phyloP scores from a whole-genome alignment of 2,888 invertebrate species.

The Baccha elongata region DNA sequence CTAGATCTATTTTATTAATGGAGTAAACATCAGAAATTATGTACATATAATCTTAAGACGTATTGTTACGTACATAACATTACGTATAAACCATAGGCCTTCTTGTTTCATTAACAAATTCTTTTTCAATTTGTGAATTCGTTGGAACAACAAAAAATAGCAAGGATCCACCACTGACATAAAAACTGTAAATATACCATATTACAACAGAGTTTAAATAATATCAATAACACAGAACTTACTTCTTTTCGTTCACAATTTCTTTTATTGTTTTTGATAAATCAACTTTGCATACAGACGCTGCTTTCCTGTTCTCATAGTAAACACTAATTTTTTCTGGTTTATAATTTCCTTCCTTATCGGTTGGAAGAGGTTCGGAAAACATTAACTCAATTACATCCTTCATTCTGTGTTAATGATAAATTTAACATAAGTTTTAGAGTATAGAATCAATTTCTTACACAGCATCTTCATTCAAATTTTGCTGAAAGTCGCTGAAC shows the following conservation, averaged over 20 bases:
- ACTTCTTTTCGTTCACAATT: slow-evolving; percentile 84
- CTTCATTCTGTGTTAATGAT: slow-evolving; percentile 82
- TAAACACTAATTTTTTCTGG: slow-evolving; percentile 86
- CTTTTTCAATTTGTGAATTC: slow-evolving; percentile 78
- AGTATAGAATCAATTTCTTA: slow-evolving; percentile 82
- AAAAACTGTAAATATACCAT: slow-evolving; percentile 76
- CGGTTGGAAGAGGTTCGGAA: slow-evolving; percentile 88
- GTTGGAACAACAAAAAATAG: slow-evolving; percentile 81
- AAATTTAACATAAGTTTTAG: neutral
- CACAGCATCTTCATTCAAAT: slow-evolving; percentile 89
- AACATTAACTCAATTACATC: slow-evolving; percentile 88
- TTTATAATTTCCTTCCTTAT: slow-evolving; percentile 86
- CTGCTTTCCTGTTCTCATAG: slow-evolving; percentile 87
- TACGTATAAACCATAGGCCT: slow-evolving; percentile 77
- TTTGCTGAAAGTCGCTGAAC: slow-evolving; percentile 93
- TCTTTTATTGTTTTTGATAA: slow-evolving; percentile 84
- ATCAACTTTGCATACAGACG: slow-evolving; percentile 85
- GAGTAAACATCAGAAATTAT: too few relatives aligned
- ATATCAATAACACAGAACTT: slow-evolving; percentile 26
- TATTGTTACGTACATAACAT: neutral
- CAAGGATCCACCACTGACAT: slow-evolving; percentile 79
- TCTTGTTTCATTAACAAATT: slow-evolving; percentile 78
- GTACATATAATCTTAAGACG: too few relatives aligned
- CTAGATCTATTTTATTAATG: too few relatives aligned
- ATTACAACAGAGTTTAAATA: neutral